Conservation (phyloP, 1,140 invertebrate species). For the Lineus longissimus region DNA sequence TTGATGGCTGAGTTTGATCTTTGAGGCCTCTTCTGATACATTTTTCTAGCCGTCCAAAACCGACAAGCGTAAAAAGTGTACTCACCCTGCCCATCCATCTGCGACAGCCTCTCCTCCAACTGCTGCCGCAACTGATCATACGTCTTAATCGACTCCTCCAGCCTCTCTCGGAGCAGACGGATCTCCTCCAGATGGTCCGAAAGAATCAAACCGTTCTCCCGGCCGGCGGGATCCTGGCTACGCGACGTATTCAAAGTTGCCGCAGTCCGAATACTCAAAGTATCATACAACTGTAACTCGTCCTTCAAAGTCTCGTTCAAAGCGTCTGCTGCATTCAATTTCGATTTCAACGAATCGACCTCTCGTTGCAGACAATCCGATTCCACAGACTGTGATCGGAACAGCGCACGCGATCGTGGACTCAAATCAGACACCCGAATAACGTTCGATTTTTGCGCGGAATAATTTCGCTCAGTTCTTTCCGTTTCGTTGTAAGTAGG, state of each 20-base stretch:
- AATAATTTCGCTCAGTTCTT: no score
- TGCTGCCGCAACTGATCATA: slow-evolving; percentile 47
- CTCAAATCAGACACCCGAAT: no score
- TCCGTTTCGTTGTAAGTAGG: no score
- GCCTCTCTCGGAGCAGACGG: slow-evolving; percentile 37
- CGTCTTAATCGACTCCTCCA: slow-evolving; percentile 47
- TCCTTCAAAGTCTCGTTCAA: slow-evolving; percentile 51
- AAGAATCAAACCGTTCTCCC: slow-evolving; percentile 29
- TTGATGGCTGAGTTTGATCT: no score
- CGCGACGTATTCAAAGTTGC: slow-evolving; percentile 6
- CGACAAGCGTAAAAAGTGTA: no score
- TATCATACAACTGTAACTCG: slow-evolving; percentile 43
- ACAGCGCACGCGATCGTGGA: neutral
- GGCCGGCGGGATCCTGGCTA: slow-evolving; percentile 11
- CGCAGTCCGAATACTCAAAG: slow-evolving; percentile 9
- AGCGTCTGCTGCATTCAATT: slow-evolving; percentile 39
- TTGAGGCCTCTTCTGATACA: no score
- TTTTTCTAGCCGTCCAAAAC: no score
- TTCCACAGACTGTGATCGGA: neutral
- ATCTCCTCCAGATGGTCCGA: slow-evolving; percentile 50
- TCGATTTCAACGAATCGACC: slow-evolving; percentile 3
- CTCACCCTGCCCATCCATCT: neutral
- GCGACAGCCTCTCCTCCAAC: slow-evolving; percentile 29
- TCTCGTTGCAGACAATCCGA: neutral
- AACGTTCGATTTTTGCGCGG: no score